These are phyloP conservation scores for Lingula anatina DNA, from an alignment of 2,888 invertebrate species.

Conservation along the genomic window DNA sequence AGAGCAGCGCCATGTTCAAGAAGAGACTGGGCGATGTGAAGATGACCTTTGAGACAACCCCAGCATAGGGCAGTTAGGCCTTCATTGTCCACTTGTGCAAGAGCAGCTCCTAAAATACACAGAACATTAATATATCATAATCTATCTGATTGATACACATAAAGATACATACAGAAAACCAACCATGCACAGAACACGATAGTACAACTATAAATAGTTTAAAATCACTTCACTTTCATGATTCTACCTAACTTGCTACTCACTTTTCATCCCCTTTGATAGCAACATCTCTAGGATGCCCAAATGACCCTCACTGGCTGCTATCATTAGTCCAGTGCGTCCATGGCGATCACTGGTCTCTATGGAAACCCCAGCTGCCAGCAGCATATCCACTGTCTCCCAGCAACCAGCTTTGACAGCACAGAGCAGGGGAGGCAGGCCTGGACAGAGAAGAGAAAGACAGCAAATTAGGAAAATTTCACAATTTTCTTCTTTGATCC, in stretches of 20 bases:
- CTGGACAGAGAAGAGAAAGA: too few relatives aligned
- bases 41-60: slow-evolving; percentile 82
- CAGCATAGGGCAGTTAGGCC: slow-evolving; percentile 86
- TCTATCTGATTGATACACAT: too few relatives aligned
- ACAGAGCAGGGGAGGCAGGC: slow-evolving; percentile 74
- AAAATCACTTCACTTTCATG: too few relatives aligned
- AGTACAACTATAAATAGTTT: too few relatives aligned
- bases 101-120: too few relatives aligned
- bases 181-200: too few relatives aligned
- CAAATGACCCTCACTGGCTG: slow-evolving; percentile 86
- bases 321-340: slow-evolving; percentile 81
- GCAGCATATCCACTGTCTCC: slow-evolving; percentile 73
- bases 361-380: slow-evolving; percentile 58
- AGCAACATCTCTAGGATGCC: slow-evolving; percentile 82
- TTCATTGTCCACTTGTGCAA: slow-evolving; percentile 82
- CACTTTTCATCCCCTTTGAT: too few relatives aligned
- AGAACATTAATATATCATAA: too few relatives aligned
- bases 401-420: slow-evolving; percentile 86
- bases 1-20: slow-evolving; percentile 79
- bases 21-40: slow-evolving; percentile 69
- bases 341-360: slow-evolving; percentile 60
- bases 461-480: too few relatives aligned
- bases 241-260: too few relatives aligned
- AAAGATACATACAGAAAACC: too few relatives aligned
- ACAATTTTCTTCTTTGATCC: too few relatives aligned